Percentiles rank a stretch among this genome's conserved stretches.
These are phyloP conservation scores for Chelmon rostratus DNA, from an alignment of 2,797 vertebrate species.

Conservation along the genomic window DNA sequence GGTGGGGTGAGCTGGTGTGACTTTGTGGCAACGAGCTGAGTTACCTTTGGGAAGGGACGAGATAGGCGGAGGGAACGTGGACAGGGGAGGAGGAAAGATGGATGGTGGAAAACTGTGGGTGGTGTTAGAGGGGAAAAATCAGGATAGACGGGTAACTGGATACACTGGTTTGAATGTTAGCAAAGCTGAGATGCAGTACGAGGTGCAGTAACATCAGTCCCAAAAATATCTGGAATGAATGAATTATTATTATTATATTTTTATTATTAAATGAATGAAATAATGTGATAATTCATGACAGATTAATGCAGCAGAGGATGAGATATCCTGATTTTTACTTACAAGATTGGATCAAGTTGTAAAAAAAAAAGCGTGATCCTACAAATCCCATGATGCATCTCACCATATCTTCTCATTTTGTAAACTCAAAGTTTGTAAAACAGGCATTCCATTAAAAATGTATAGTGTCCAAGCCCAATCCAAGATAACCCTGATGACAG, in stretches of 20 bases:
- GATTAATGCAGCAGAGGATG: neutral
- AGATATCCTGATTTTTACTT: neutral
- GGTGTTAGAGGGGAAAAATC: neutral
- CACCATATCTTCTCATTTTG: neutral
- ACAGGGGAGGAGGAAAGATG: neutral
- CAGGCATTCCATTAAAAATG: too few species aligned
- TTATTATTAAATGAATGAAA: neutral
- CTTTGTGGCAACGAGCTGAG: conserved; percentile 17
- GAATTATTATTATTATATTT: too few species aligned
- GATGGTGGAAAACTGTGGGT: conserved; percentile 8
- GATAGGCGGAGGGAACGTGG: conserved; percentile 16
- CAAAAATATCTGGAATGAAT: too few species aligned
- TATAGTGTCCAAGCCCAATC: neutral
- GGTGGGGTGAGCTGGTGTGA: conserved; percentile 62
- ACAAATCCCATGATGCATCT: neutral
- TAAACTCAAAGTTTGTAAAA: too few species aligned
- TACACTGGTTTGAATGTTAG: neutral
- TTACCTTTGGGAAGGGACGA: conserved; percentile 18
- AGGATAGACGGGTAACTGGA: neutral
- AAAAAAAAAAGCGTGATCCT: neutral
- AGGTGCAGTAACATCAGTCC: neutral
- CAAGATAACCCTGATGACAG: neutral
- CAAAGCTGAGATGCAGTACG: neutral
- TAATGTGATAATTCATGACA: neutral
- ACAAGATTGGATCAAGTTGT: neutral